These are phyloP conservation scores for Pachyuromys duprasi DNA, from an alignment of 2,797 vertebrate species.

Conservation along the genomic window DNA sequence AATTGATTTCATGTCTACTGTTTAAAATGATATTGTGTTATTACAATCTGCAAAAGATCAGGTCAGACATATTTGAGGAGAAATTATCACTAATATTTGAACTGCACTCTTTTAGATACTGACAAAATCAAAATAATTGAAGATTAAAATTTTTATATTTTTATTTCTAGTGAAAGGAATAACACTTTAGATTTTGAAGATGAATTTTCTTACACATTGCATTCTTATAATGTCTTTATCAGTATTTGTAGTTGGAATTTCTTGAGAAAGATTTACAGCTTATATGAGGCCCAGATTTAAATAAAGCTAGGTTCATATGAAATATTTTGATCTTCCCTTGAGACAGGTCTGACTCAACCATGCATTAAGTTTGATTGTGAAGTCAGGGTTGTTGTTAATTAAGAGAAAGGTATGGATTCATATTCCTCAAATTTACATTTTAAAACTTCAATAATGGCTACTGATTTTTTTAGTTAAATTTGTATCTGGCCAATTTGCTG, in stretches of 20 bases:
- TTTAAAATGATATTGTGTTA: slow-evolving; percentile 38
- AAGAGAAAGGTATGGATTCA: neutral
- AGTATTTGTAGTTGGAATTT: neutral
- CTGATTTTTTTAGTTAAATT: too few relatives aligned
- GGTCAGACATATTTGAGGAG: slow-evolving; percentile 22
- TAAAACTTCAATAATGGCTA: neutral
- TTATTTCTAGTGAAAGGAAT: neutral
- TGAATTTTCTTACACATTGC: neutral
- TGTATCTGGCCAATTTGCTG: too few relatives aligned
- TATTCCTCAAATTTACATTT: neutral
- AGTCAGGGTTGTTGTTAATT: neutral
- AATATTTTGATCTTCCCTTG: neutral
- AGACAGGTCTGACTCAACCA: too few relatives aligned
- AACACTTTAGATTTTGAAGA: neutral
- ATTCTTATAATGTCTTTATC: neutral
- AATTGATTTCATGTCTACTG: slow-evolving; percentile 52
- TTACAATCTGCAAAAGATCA: neutral
- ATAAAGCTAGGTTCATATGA: neutral
- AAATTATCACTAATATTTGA: slow-evolving; percentile 67
- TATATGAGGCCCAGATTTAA: neutral
- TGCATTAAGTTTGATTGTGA: neutral
- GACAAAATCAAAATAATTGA: neutral
- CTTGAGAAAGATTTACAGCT: neutral
- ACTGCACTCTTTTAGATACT: neutral
- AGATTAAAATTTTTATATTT: neutral